A percentile compares a stretch with the other conserved stretches of the same genome.
Conservation (phyloP, 2,113 vertebrate species). For the Melierax canorus region DNA sequence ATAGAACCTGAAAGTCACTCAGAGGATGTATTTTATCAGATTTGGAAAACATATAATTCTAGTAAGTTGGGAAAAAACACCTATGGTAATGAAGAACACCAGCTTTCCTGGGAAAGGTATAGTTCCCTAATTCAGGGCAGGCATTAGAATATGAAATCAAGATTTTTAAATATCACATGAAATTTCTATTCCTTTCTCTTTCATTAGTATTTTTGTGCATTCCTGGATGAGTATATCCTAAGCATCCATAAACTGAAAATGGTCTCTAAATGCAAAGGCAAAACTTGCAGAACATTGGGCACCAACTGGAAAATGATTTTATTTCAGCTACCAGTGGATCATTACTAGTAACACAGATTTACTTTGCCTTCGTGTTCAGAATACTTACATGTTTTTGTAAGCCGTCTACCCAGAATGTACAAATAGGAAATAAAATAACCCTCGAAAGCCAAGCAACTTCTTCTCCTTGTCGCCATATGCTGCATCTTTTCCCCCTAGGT, state of each 20-base stretch:
- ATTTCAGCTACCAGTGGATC: not conserved
- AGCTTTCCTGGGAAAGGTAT: not conserved
- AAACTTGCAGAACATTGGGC: conserved; percentile 25
- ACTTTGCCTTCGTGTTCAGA: conserved; percentile 2
- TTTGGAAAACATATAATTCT: not conserved
- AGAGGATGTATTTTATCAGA: not conserved
- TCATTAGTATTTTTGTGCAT: not conserved
- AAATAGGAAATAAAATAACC: conserved; percentile 56
- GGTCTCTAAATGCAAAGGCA: not conserved
- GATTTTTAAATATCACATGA: not conserved
- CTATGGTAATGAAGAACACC: not conserved
- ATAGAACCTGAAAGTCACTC: not conserved
- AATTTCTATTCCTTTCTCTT: not conserved
- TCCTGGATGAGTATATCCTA: not conserved
- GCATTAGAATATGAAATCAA: not conserved
- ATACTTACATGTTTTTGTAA: conserved; percentile 37
- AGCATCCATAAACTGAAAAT: not conserved
- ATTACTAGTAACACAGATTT: conserved; percentile 20
- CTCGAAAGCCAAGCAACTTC: conserved; percentile 30
- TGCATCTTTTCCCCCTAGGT: conserved; percentile 50
- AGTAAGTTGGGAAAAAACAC: not conserved
- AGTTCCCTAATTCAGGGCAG: not conserved
- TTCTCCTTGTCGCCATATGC: conserved; percentile 51
- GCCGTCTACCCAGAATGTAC: conserved; percentile 25
- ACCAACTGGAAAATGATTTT: conserved; percentile 38